These are phyloP conservation scores for Drosophila nigromelanica DNA, from an alignment of 1,140 invertebrate species.

Conservation along the genomic window DNA sequence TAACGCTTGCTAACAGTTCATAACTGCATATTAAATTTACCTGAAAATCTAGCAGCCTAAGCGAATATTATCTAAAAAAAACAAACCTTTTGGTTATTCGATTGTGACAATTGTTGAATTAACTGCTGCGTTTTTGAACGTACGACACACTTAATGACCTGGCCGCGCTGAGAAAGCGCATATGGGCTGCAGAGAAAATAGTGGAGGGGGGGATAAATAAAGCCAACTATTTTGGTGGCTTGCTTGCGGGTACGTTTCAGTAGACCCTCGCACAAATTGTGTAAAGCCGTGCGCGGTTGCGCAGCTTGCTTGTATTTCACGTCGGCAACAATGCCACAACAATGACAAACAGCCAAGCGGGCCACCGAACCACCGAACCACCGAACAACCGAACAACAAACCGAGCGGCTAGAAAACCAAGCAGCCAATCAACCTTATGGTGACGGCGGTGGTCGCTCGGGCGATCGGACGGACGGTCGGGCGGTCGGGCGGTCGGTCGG, in stretches of 20 bases:
- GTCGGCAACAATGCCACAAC: constrained; percentile 75
- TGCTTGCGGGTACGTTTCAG: background rate
- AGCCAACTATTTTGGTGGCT: too few species aligned
- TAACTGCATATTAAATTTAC: too few species aligned
- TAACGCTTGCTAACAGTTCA: too few species aligned
- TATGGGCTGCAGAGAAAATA: too few species aligned
- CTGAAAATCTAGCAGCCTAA: too few species aligned
- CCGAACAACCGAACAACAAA: constrained; percentile 3
- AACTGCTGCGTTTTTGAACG: too few species aligned
- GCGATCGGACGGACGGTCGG: background rate
- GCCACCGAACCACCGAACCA: constrained; percentile 44
- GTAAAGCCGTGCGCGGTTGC: constrained; percentile 69
- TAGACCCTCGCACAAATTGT: constrained; percentile 60
- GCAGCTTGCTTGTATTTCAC: constrained; percentile 73
- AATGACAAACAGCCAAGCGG: constrained; percentile 66
- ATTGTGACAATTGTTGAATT: too few species aligned
- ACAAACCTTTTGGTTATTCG: too few species aligned
- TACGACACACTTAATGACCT: too few species aligned
- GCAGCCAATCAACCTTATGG: constrained; percentile 58
- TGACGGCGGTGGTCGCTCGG: constrained; percentile 27
- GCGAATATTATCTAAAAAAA: too few species aligned
- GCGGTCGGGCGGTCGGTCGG: constrained; percentile 17
- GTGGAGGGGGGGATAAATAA: too few species aligned
- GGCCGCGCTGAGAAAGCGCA: too few species aligned
- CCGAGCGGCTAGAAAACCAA: constrained; percentile 8